Percentiles rank a stretch among this genome's conserved stretches.
These are phyloP conservation scores for Trichonephila clavipes DNA, from an alignment of 1,140 invertebrate genomes.

Conservation along the genomic window DNA sequence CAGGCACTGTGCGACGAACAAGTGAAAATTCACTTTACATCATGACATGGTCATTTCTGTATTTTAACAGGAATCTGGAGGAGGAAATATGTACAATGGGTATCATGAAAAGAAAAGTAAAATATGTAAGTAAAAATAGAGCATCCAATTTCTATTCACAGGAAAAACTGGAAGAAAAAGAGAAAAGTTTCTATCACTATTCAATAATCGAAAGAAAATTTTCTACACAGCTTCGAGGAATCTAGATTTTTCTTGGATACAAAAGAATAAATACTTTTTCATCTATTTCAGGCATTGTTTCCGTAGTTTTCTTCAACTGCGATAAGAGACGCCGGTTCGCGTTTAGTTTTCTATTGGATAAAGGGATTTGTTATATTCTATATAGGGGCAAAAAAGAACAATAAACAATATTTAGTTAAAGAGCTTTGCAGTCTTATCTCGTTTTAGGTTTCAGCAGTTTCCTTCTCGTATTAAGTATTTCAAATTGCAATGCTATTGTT, in stretches of 20 bases:
- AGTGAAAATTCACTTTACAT: neutral
- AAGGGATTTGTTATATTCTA: neutral
- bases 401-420: too few species aligned
- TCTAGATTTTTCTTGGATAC: neutral
- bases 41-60: neutral
- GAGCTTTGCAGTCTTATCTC: too few species aligned
- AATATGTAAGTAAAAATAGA: neutral
- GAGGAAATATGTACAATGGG: neutral
- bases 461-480: too few species aligned
- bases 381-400: too few species aligned
- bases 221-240: neutral
- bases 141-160: neutral
- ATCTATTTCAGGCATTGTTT: neutral
- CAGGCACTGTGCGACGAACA: neutral
- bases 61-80: neutral
- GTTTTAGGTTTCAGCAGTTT: too few species aligned
- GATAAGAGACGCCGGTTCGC: neutral
- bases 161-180: neutral
- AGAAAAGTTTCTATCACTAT: neutral
- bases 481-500: too few species aligned
- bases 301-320: neutral
- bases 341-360: neutral
- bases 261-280: conserved; percentile 9
- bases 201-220: conserved; percentile 11
- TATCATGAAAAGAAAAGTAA: neutral